Percentiles rank a stretch among this genome's conserved stretches.
phyloP scores from a whole-genome alignment of 2,113 vertebrate species.

The Zapus hudsonius region DNA sequence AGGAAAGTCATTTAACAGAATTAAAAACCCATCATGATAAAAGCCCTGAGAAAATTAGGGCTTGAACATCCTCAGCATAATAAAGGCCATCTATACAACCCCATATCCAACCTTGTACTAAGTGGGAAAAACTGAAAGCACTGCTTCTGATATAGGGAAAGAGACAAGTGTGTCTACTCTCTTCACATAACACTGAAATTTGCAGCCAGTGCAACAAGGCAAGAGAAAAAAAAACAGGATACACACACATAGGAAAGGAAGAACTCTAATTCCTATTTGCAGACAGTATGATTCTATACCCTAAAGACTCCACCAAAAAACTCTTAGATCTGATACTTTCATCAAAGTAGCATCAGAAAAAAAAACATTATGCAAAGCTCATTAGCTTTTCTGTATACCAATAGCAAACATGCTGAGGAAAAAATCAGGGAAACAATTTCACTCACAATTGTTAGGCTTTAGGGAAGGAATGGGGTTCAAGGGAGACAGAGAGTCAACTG shows the following conservation, averaged over 20 bases:
- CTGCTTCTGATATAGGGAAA: neutral
- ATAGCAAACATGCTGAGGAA: neutral
- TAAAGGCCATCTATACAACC: neutral
- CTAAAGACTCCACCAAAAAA: neutral
- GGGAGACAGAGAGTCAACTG: too few species aligned
- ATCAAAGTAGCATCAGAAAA: neutral
- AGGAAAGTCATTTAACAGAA: too few species aligned
- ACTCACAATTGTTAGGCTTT: too few species aligned
- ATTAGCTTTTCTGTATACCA: neutral
- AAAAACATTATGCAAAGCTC: neutral
- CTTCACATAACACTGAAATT: neutral
- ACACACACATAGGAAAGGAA: neutral
- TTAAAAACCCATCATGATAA: too few species aligned
- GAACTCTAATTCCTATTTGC: neutral
- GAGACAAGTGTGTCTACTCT: neutral
- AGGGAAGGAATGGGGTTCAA: too few species aligned
- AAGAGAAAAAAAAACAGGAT: neutral
- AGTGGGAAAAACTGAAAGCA: neutral
- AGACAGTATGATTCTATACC: neutral
- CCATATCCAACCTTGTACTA: neutral
- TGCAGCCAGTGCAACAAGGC: neutral
- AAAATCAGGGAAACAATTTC: too few species aligned
- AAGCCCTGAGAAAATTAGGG: too few species aligned
- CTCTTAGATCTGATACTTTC: neutral
- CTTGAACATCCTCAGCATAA: too few species aligned